Base-by-base conservation (phyloP, 2,113 vertebrate species). In the Tychaedon coryphoeus region DNA sequence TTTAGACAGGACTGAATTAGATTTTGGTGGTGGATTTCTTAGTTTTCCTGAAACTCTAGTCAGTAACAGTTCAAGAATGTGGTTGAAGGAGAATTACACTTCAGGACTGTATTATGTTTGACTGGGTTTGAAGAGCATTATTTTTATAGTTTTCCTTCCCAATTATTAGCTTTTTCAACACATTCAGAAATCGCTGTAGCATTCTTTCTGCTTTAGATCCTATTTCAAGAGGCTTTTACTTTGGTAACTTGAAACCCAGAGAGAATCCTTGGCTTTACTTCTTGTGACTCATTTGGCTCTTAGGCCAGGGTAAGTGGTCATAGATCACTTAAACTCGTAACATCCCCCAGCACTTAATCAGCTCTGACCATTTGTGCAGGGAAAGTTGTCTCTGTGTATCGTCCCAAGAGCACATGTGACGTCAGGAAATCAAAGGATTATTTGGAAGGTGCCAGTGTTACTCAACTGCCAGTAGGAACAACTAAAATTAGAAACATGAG, bases 181-280 rank as follows among this genome's bases (percentile, higher is more conserved):
- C n/a, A 83, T 50, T 76, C 45, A 90, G 45, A 60, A 72, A 47
- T 66, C 69, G 25, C 65, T 57, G 47, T 73, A 22, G 5, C 3
- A 2, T 71, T 67, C 19, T 70, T 69, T 79, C 90, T 80, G 16
- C 54, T 86, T 90, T 72, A 94, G 79, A 74, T 83, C n/a, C 47
- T 62, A 7, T 76, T 94, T 96, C 75, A 54, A 79, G 51, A 75
- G 42, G 26, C 57, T 94, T 95, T 94, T 92, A 50, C 56, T 92
- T 23, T 76, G 28, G 84, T 82, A 78, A 87, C 62, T 50, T 79
- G 74, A 96, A 94, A 91, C 77, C 48, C 28, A 36, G 36, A 33
- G 38, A 76, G 62, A 88, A 73, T 82, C 73, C 25, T 95, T 90
- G 26, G 43, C 31, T 84, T 90, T 80, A 33, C 13, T 36, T 86